A percentile compares a stretch with the other conserved stretches of the same genome.
Evolutionary conservation across 2,888 invertebrate species (phyloP).

Genomic region (Onthophagus sagittarius): DNA sequence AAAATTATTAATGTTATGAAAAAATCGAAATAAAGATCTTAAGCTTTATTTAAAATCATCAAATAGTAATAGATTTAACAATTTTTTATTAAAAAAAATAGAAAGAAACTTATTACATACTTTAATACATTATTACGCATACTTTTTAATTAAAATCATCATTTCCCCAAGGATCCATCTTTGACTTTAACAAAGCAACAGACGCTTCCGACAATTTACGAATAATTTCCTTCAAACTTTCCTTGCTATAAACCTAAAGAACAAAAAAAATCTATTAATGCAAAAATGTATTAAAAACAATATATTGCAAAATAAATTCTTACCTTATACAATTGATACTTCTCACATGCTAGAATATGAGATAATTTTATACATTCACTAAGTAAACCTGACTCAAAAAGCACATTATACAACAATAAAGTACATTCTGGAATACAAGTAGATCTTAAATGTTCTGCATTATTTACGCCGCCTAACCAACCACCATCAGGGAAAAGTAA

Average conservation of each 20-base stretch:
- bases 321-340: constrained; percentile 75
- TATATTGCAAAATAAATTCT: constrained; percentile 20
- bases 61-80: too few species aligned
- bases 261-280: constrained; percentile 32
- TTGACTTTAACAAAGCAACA: constrained; percentile 67
- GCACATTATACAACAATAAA: constrained; percentile 72
- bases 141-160: constrained; percentile 34
- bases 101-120: too few species aligned
- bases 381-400: constrained; percentile 71
- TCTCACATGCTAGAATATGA: constrained; percentile 75
- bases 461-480: constrained; percentile 75
- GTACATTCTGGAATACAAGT: constrained; percentile 82
- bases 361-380: constrained; percentile 76
- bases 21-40: too few species aligned
- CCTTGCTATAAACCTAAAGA: constrained; percentile 68
- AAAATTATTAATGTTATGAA: too few species aligned
- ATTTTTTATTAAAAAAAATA: too few species aligned
- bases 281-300: constrained; percentile 13
- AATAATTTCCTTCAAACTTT: constrained; percentile 71
- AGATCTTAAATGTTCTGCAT: constrained; percentile 62
- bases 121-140: too few species aligned
- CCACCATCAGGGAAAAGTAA: constrained; percentile 85
- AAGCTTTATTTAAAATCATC: too few species aligned
- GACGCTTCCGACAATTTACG: constrained; percentile 77
- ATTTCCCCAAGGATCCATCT: constrained; percentile 81